Evolutionary conservation across 2,113 vertebrate genomes (phyloP).

Genomic region (Ammospiza caudacuta): DNA sequence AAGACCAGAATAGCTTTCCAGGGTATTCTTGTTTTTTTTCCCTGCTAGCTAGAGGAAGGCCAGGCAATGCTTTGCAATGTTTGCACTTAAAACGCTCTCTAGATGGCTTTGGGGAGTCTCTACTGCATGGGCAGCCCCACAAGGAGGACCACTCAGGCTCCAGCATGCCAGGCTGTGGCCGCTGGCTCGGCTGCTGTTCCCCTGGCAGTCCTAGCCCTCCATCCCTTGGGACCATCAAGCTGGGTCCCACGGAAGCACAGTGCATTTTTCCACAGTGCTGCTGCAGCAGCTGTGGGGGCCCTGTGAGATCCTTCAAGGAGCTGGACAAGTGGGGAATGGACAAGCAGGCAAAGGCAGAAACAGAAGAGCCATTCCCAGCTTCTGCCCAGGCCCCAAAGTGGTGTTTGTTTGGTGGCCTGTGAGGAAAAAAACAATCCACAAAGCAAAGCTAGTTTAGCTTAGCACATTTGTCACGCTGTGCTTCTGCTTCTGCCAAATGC

Average conservation of each 20-base stretch:
- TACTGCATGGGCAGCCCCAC: neutral
- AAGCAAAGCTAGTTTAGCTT: neutral
- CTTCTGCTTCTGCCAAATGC: neutral
- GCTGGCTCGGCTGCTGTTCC: accelerated
- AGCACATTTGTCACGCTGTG: accelerated
- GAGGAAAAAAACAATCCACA: neutral
- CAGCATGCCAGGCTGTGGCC: accelerated
- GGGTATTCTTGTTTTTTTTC: neutral
- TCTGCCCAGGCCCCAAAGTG: neutral
- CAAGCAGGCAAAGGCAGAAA: neutral
- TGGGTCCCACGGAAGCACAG: accelerated
- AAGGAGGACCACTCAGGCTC: neutral
- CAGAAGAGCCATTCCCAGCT: neutral
- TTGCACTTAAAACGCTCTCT: neutral
- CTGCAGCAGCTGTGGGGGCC: accelerated
- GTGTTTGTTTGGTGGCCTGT: neutral
- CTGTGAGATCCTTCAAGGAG: neutral
- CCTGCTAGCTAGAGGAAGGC: neutral
- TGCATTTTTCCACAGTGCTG: accelerated
- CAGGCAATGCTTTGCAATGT: neutral
- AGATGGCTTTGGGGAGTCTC: neutral
- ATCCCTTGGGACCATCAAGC: accelerated
- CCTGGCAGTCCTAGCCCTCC: neutral
- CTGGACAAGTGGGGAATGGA: neutral
- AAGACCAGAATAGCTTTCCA: neutral